Base-by-base conservation (phyloP, 2,888 invertebrate genomes). In the Thymelicus acteon region DNA sequence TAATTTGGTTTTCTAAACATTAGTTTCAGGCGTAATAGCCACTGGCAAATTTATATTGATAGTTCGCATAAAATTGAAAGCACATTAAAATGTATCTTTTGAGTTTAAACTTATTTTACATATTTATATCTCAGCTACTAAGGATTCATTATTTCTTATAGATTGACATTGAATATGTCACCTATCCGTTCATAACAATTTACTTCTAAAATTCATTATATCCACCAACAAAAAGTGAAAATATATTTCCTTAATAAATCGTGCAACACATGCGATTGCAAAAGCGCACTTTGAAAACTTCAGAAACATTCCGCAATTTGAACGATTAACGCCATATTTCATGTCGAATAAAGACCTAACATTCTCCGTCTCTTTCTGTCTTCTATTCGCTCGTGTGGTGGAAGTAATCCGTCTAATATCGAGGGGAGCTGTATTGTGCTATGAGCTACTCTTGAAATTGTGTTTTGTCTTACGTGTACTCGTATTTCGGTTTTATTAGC, bases 361-460 rank as follows among this genome's bases (percentile, higher is more conserved):
- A 60, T 64, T 15, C 19, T n/a, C 54, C 31, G 37, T 31, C n/a
- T 24, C 19, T 12, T 15, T 57, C 60, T 40, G 31, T 24, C 68
- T 37, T 62, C 39, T 63, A 69, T 57, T 69, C 65, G 73, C 73
- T 75, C 73, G 74, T 74, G 75, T 80, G 75, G 79, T 80, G 80
- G 81, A 83, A 83, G 79, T 85, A 84, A 85, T 83, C 80, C 78
- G 77, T 79, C 80, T 82, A 80, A 83, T 81, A 78, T 77, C 72
- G 78, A 80, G 79, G 84, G 80, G 80, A 75, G 77, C 47, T 15
- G 31, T 19, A 37, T 62, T 62, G 47, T 62, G n/a, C 44, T 24
- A 24, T 13, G 19, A 48, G 48, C 52, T 48, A 12, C 48, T 62
- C 47, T 48, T 52, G 52, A 52, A 52, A 52, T 52, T 52, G 19